These are phyloP conservation scores for Urosaurus nigricauda DNA, from an alignment of 2,797 vertebrate genomes.

Conservation along the genomic window DNA sequence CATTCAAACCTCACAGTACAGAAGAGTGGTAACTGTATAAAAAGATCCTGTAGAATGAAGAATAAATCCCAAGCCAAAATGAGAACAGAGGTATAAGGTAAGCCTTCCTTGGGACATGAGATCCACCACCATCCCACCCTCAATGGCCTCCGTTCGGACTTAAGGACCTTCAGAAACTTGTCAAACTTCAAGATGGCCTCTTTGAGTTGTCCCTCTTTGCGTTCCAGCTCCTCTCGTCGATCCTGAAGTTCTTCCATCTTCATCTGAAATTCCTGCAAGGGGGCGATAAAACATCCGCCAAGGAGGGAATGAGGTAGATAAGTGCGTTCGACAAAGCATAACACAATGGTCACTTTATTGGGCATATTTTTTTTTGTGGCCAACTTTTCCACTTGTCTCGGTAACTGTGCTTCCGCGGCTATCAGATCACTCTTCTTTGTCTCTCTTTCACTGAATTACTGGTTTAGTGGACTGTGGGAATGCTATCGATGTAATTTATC, in stretches of 20 bases:
- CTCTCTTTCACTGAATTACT: not conserved
- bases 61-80: not conserved
- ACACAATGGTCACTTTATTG: not conserved
- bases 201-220: constrained; percentile 73
- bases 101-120: not conserved
- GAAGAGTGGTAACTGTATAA: not conserved
- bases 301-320: not conserved
- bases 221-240: constrained; percentile 68
- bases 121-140: too few relatives aligned
- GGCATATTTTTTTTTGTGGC: too few relatives aligned
- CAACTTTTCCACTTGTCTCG: not conserved
- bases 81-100: not conserved
- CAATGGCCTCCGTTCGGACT: too few relatives aligned
- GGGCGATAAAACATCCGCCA: not conserved
- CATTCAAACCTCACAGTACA: not conserved
- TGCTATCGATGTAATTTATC: not conserved
- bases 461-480: not conserved
- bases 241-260: constrained; percentile 70
- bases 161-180: constrained; percentile 82
- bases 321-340: not conserved
- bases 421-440: too few relatives aligned
- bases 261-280: constrained; percentile 76
- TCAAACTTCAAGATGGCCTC: constrained; percentile 73
- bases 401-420: not conserved
- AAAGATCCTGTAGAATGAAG: not conserved